phyloP scores from a whole-genome alignment of 2,888 invertebrate genomes.

The Rhagium mordax region DNA sequence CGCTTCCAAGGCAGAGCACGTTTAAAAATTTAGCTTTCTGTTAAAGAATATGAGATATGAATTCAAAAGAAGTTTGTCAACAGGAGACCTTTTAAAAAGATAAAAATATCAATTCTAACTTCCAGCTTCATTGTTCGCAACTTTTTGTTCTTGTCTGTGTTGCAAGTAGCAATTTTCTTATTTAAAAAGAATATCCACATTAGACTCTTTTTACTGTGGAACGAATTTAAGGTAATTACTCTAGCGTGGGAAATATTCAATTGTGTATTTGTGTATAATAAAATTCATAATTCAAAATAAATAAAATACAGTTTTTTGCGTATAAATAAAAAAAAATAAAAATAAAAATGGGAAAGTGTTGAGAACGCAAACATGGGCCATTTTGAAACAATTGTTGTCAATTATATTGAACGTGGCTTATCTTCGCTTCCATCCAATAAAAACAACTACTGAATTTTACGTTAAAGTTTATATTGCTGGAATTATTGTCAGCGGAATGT shows the following conservation, averaged over 20 bases:
- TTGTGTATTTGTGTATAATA: not conserved
- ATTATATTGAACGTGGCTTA: too few species aligned
- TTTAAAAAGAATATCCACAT: not conserved
- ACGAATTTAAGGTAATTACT: not conserved
- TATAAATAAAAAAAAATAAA: too few species aligned
- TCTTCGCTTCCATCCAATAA: too few species aligned
- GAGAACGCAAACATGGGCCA: too few species aligned
- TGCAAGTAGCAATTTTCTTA: not conserved
- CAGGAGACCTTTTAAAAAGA: slow-evolving; percentile 30
- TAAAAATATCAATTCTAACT: slow-evolving; percentile 32
- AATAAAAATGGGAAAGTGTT: too few species aligned
- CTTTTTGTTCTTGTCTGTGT: not conserved
- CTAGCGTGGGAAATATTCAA: not conserved
- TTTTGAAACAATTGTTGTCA: too few species aligned
- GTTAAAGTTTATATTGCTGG: too few species aligned
- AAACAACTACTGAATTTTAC: too few species aligned
- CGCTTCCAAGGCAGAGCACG: slow-evolving; percentile 14
- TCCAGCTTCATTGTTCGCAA: slow-evolving; percentile 6
- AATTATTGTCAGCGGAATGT: too few species aligned
- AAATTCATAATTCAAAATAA: too few species aligned
- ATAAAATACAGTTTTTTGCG: too few species aligned
- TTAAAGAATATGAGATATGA: slow-evolving; percentile 30
- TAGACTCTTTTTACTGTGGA: not conserved
- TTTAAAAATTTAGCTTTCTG: slow-evolving; percentile 27
- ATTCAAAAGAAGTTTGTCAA: slow-evolving; percentile 35